A percentile compares a stretch with the other conserved stretches of the same genome.
These are phyloP conservation scores for Diphyllodes magnificus DNA, from an alignment of 2,113 vertebrate species.

Conservation along the genomic window DNA sequence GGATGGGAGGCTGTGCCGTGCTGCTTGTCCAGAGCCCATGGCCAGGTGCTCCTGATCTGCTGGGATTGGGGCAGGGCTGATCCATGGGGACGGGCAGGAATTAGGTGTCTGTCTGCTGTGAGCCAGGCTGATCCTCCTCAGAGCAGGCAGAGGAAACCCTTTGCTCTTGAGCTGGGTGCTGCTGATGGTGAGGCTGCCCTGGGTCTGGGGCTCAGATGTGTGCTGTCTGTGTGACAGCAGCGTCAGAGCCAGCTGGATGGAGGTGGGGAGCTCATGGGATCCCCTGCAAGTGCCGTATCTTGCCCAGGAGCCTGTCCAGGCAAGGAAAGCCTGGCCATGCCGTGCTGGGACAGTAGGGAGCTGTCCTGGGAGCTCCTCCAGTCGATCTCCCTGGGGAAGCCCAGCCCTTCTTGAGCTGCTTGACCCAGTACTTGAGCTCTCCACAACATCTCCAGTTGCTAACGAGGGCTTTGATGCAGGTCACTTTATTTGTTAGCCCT, in stretches of 20 bases:
- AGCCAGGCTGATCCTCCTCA: neutral
- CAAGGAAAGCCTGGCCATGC: neutral
- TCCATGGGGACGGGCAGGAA: rapidly evolving
- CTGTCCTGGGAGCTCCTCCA: neutral
- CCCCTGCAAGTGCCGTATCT: rapidly evolving
- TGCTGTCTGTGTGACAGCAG: neutral
- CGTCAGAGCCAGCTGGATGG: rapidly evolving
- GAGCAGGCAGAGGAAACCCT: neutral
- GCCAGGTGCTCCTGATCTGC: neutral
- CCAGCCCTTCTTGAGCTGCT: neutral
- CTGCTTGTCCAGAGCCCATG: neutral
- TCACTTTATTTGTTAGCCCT: neutral
- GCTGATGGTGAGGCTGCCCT: neutral
- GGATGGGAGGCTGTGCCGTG: neutral
- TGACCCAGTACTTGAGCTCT: neutral
- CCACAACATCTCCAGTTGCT: neutral
- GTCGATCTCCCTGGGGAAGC: neutral
- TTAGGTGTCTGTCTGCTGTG: rapidly evolving
- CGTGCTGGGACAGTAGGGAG: neutral
- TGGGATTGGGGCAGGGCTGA: neutral
- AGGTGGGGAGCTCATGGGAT: neutral
- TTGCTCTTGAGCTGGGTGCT: neutral
- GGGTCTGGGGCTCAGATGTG: neutral
- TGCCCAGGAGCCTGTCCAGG: neutral
- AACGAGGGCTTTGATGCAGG: neutral